Conservation (phyloP, 2,888 invertebrate species). For the Baccha elongata region DNA sequence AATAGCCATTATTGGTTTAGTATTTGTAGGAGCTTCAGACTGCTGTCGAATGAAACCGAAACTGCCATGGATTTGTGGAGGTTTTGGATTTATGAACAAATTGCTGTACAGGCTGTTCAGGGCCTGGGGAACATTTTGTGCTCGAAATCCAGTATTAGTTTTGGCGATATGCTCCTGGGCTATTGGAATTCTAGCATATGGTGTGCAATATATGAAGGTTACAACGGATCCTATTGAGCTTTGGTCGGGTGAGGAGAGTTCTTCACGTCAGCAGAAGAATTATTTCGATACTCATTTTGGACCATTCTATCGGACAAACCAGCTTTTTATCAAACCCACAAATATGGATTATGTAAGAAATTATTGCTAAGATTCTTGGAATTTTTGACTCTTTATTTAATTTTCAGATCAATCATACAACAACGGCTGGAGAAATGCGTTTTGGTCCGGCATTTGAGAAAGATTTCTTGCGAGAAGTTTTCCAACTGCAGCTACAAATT, state of each 20-base stretch:
- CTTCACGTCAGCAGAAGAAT: slow-evolving; percentile 91
- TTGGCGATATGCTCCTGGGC: slow-evolving; percentile 86
- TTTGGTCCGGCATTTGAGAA: slow-evolving; percentile 92
- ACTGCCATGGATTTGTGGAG: slow-evolving; percentile 77
- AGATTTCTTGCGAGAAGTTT: slow-evolving; percentile 89
- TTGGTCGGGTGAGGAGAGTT: slow-evolving; percentile 94
- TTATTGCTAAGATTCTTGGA: neutral
- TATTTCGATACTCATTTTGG: slow-evolving; percentile 94
- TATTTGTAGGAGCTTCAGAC: slow-evolving; percentile 74
- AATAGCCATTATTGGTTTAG: slow-evolving; percentile 78
- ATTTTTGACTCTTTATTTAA: neutral
- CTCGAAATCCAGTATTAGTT: slow-evolving; percentile 86
- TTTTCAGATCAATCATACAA: slow-evolving; percentile 80
- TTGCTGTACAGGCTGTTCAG: slow-evolving; percentile 81
- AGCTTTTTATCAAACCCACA: slow-evolving; percentile 90
- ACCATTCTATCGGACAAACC: slow-evolving; percentile 95
- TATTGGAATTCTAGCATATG: slow-evolving; percentile 85
- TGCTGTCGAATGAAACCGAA: slow-evolving; percentile 68
- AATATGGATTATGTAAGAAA: slow-evolving; percentile 83
- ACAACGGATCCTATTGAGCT: slow-evolving; percentile 95
- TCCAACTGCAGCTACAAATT: slow-evolving; percentile 87
- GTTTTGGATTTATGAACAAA: slow-evolving; percentile 77
- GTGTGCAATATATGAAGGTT: slow-evolving; percentile 87
- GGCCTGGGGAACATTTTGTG: slow-evolving; percentile 84
- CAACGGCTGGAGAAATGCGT: slow-evolving; percentile 81